Evolutionary conservation across 2,888 invertebrate genomes (phyloP).

Genomic region (Pteria penguin): DNA sequence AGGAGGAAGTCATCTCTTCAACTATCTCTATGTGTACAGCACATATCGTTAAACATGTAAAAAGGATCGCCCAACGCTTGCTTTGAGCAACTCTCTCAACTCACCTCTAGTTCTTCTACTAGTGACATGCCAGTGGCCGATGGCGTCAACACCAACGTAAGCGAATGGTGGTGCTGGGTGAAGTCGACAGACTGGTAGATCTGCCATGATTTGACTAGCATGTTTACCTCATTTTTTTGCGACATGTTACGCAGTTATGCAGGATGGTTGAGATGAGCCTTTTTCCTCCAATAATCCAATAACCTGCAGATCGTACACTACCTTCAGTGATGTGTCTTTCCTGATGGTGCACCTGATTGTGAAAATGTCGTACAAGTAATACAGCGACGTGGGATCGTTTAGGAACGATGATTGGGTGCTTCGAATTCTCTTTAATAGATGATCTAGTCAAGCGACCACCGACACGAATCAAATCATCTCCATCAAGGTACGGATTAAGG

Average conservation of each 20-base stretch:
- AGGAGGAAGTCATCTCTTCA: no score
- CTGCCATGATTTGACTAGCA: no score
- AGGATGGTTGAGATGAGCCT: conserved; percentile 33
- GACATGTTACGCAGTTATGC: conserved; percentile 30
- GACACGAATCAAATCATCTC: conserved; percentile 37
- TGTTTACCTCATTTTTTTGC: conserved; percentile 33
- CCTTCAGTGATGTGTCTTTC: conserved; percentile 51
- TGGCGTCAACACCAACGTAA: no score
- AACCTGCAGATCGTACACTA: conserved; percentile 40
- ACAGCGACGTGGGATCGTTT: conserved; percentile 30
- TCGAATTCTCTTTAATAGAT: neutral
- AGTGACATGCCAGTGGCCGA: no score
- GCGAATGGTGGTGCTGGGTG: no score
- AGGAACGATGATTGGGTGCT: conserved; percentile 39
- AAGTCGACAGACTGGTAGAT: no score
- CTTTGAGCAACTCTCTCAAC: no score
- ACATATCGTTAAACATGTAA: no score
- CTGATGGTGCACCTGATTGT: conserved; percentile 43
- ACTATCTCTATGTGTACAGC: no score
- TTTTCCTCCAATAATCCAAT: conserved; percentile 45
- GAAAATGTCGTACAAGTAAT: conserved; percentile 43
- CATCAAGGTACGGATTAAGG: conserved; percentile 33
- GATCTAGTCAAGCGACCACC: conserved; percentile 36
- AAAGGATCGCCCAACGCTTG: no score
- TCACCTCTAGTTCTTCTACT: no score